These are phyloP conservation scores for Cladorhizidae sp. DNA, from an alignment of 37 sponge, comb jelly and placozoan species.

Conservation along the genomic window DNA sequence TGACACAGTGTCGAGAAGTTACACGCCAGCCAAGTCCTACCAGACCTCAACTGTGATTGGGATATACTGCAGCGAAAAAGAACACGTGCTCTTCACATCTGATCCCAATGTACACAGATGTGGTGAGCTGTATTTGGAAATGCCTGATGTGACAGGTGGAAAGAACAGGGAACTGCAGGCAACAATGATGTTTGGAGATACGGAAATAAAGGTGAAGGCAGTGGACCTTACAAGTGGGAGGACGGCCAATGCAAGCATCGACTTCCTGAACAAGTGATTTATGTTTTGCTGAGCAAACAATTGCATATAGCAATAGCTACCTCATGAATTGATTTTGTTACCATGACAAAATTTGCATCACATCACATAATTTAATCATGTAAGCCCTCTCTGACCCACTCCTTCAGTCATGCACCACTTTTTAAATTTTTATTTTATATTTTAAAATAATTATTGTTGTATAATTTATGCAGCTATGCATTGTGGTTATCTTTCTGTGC, in stretches of 20 bases:
- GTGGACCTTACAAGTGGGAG: constrained; percentile 56
- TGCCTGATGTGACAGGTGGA: constrained; percentile 52
- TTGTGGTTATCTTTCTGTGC: no score
- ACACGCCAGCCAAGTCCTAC: constrained; percentile 76
- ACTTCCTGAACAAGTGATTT: constrained; percentile 61
- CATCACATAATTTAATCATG: no score
- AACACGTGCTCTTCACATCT: constrained; percentile 61
- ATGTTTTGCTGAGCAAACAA: not conserved
- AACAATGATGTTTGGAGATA: constrained; percentile 85
- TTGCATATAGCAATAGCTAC: no score
- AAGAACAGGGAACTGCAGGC: constrained; percentile 61
- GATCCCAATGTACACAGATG: constrained; percentile 72
- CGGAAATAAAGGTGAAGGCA: constrained; percentile 72
- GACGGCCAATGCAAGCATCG: constrained; percentile 49
- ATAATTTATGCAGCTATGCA: no score
- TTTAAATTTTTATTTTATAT: no score
- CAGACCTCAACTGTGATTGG: constrained; percentile 70
- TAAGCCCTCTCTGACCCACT: no score
- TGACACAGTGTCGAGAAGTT: constrained; percentile 63
- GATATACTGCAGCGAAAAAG: constrained; percentile 65
- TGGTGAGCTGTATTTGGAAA: constrained; percentile 77
- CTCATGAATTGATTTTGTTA: no score
- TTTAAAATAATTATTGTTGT: no score
- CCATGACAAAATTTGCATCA: no score
- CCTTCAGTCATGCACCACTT: no score